phyloP scores from a whole-genome alignment of 2,113 vertebrate species.

The Strix uralensis region DNA sequence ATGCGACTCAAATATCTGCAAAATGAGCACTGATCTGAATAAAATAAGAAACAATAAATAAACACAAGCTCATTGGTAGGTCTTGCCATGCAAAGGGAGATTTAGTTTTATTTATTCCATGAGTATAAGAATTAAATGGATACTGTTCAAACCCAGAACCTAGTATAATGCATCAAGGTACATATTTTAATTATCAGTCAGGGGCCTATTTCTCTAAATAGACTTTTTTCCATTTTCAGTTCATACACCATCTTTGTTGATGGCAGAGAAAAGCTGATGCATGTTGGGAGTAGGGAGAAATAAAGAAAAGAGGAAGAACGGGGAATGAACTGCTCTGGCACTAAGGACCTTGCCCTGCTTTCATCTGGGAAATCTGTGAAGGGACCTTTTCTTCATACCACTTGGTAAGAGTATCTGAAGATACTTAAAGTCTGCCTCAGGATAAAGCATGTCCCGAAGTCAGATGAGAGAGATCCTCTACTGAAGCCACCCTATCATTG shows the following conservation, averaged over 20 bases:
- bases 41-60: background rate
- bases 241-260: background rate
- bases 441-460: background rate
- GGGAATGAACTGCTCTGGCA: background rate
- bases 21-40: background rate
- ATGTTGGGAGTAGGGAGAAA: background rate
- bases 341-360: background rate
- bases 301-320: background rate
- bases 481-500: background rate
- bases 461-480: background rate
- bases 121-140: background rate
- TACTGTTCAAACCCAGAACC: background rate
- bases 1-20: background rate
- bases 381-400: background rate
- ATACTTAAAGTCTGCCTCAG: background rate
- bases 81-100: background rate
- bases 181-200: background rate
- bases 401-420: background rate
- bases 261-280: background rate
- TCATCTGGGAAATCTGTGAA: background rate
- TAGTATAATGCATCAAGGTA: background rate
- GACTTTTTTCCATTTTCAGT: background rate
- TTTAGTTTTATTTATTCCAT: background rate
- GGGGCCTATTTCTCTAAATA: background rate
- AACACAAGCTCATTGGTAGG: background rate